These are phyloP conservation scores for Pyrrhia umbra DNA, from an alignment of 2,888 invertebrate species.

Conservation along the genomic window DNA sequence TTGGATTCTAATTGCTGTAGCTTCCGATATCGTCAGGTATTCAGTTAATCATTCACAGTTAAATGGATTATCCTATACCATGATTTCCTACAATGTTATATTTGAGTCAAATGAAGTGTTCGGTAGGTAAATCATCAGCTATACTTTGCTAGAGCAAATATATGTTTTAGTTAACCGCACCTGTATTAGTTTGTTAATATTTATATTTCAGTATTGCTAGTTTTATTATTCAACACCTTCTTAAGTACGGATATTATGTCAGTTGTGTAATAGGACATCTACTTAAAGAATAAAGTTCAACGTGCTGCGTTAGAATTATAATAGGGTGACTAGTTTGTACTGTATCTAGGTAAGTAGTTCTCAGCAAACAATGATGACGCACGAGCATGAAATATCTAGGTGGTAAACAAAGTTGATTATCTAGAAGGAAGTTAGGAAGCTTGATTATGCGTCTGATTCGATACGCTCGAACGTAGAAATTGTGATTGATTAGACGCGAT, in stretches of 20 bases:
- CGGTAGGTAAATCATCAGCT: neutral
- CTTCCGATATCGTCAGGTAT: slow-evolving; percentile 37
- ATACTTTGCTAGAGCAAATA: slow-evolving; percentile 35
- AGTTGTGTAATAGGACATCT: slow-evolving; percentile 51
- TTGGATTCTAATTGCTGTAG: slow-evolving; percentile 51
- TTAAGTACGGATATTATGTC: slow-evolving; percentile 29
- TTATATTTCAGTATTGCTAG: slow-evolving; percentile 20
- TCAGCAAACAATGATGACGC: slow-evolving; percentile 56
- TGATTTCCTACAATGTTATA: slow-evolving; percentile 22
- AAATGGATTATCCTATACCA: slow-evolving; percentile 40
- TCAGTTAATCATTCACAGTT: slow-evolving; percentile 55
- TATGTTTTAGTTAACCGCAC: slow-evolving; percentile 8
- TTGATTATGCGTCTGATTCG: slow-evolving; percentile 36
- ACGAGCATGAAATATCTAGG: slow-evolving; percentile 31
- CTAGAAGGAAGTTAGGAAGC: slow-evolving; percentile 35
- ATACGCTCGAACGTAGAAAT: slow-evolving; percentile 30
- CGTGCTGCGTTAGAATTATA: slow-evolving; percentile 66
- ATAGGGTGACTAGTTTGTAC: slow-evolving; percentile 64
- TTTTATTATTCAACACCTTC: slow-evolving; percentile 43
- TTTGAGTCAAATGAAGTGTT: slow-evolving; percentile 13
- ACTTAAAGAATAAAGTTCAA: slow-evolving; percentile 65
- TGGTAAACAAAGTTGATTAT: slow-evolving; percentile 58
- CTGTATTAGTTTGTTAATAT: slow-evolving; percentile 31
- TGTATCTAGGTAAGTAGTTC: slow-evolving; percentile 61
- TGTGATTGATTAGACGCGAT: slow-evolving; percentile 48